Evolutionary conservation across 2,888 invertebrate genomes (phyloP).

Genomic region (Cryptocephalus primarius): DNA sequence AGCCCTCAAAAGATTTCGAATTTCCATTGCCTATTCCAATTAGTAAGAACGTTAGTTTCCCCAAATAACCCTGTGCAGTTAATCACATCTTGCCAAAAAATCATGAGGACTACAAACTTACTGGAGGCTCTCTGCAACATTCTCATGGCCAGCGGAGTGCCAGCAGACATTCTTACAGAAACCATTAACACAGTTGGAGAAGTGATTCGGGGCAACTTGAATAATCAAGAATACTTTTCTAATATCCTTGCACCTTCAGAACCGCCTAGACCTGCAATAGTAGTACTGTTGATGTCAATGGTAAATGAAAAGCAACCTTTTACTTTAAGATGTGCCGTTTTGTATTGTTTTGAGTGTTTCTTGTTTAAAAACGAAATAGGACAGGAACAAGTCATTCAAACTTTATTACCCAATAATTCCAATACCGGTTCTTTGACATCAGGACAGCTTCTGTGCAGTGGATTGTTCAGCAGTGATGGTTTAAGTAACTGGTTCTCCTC

Average conservation of each 20-base stretch:
- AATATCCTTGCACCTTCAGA: conserved; percentile 85
- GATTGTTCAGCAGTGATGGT: conserved; percentile 78
- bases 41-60: conserved; percentile 83
- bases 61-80: conserved; percentile 85
- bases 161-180: conserved; percentile 92
- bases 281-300: conserved; percentile 95
- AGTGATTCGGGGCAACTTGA: conserved; percentile 78
- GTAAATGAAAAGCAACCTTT: conserved; percentile 97
- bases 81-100: conserved; percentile 72
- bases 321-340: conserved; percentile 75
- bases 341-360: conserved; percentile 96
- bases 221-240: conserved; percentile 87
- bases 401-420: conserved; percentile 73
- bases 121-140: conserved; percentile 77
- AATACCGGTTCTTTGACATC: conserved; percentile 48
- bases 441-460: conserved; percentile 86
- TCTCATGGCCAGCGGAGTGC: conserved; percentile 92
- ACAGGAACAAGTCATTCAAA: conserved; percentile 81
- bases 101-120: conserved; percentile 75
- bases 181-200: conserved; percentile 90
- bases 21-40: conserved; percentile 82
- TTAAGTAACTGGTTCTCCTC: conserved; percentile 94
- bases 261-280: conserved; percentile 88
- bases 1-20: conserved; percentile 91
- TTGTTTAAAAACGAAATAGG: conserved; percentile 85